These are phyloP conservation scores for Otis tarda DNA, from an alignment of 2,113 vertebrate genomes.

Conservation along the genomic window DNA sequence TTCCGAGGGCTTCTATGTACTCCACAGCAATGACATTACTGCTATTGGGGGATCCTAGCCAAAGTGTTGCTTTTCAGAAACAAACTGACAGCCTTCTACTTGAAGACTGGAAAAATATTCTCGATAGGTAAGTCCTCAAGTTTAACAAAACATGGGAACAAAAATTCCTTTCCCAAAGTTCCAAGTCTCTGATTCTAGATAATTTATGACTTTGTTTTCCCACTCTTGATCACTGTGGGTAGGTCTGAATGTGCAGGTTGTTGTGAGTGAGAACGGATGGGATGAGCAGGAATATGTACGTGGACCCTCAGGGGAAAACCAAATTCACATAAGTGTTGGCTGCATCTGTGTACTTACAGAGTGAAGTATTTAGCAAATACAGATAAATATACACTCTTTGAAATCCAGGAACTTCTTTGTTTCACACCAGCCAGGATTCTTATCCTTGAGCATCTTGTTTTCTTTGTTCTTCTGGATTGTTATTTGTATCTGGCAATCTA, in stretches of 20 bases:
- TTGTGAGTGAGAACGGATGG: neutral
- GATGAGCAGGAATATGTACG: neutral
- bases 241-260: neutral
- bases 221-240: neutral
- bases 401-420: neutral
- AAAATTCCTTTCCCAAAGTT: neutral
- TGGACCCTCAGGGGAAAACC: neutral
- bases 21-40: neutral
- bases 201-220: neutral
- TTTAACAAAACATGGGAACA: neutral
- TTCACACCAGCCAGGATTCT: neutral
- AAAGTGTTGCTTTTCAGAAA: neutral
- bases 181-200: neutral
- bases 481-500: neutral
- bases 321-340: neutral
- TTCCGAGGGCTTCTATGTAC: neutral
- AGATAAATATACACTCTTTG: neutral
- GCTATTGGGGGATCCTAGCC: neutral
- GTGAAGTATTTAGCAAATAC: neutral
- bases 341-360: neutral
- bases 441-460: neutral
- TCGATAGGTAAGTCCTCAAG: neutral
- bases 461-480: neutral
- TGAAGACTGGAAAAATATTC: neutral
- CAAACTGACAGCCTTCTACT: neutral